Conservation (phyloP, 2,888 invertebrate species). For the Peribatodes rhomboidaria region DNA sequence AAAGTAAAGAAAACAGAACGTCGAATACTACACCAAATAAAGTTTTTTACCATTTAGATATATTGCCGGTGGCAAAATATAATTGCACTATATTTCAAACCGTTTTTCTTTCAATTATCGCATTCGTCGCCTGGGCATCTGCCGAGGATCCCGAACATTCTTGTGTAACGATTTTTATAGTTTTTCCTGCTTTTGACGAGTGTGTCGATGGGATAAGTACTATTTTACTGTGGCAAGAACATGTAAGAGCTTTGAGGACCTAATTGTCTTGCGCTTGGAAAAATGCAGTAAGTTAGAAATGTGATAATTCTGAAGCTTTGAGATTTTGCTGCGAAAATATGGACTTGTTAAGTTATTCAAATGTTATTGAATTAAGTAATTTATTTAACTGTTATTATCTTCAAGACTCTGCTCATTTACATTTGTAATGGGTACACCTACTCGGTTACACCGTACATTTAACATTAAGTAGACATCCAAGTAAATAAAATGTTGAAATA, state of each 20-base stretch:
- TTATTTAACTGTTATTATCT: no score
- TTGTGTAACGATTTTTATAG: slow-evolving; percentile 63
- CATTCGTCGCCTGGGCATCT: slow-evolving; percentile 67
- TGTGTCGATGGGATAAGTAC: slow-evolving; percentile 19
- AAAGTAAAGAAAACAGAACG: slow-evolving; percentile 50
- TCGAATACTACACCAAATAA: slow-evolving; percentile 60
- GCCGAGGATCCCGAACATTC: slow-evolving; percentile 67
- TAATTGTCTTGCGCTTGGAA: slow-evolving; percentile 21
- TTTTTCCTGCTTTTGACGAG: background rate
- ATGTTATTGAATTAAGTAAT: no score
- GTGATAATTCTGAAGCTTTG: slow-evolving; percentile 15
- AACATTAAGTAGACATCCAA: no score
- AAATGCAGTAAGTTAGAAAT: slow-evolving; percentile 48
- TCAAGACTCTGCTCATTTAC: no score
- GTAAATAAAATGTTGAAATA: no score
- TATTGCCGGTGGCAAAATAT: slow-evolving; percentile 68
- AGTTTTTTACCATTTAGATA: slow-evolving; percentile 62
- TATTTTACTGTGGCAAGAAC: slow-evolving; percentile 22
- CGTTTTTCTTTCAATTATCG: slow-evolving; percentile 80
- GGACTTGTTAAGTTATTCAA: background rate
- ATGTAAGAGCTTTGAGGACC: slow-evolving; percentile 9
- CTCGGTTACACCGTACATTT: no score
- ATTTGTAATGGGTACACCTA: no score
- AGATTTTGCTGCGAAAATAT: background rate
- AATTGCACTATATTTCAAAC: slow-evolving; percentile 78